Conservation (phyloP, 92 coral and sea anemone genomes). For the Muricea muricata region DNA sequence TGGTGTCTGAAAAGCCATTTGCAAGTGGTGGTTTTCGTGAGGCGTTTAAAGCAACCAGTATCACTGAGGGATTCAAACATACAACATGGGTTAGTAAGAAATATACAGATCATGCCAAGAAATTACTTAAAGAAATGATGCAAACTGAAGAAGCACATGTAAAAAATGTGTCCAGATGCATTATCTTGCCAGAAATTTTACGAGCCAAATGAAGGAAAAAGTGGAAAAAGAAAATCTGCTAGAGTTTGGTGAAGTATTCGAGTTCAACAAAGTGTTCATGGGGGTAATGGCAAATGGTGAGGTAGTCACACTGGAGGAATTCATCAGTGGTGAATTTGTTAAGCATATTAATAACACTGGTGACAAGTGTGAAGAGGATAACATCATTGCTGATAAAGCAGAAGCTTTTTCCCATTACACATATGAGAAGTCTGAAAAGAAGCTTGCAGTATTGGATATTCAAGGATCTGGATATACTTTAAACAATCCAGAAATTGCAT, state of each 20-base stretch:
- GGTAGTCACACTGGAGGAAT: slow-evolving; percentile 61
- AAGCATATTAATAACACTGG: slow-evolving; percentile 68
- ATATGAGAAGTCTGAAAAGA: slow-evolving; percentile 55
- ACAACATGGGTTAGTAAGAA: slow-evolving; percentile 69
- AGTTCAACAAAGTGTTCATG: slow-evolving; percentile 58
- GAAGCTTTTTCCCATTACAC: slow-evolving; percentile 65
- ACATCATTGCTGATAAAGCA: slow-evolving; percentile 55
- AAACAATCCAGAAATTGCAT: slow-evolving; percentile 69
- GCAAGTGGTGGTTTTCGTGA: slow-evolving; percentile 73
- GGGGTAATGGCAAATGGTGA: slow-evolving; percentile 63
- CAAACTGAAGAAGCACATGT: slow-evolving; percentile 44
- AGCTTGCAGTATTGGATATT: slow-evolving; percentile 54
- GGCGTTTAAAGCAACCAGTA: slow-evolving; percentile 72
- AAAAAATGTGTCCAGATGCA: slow-evolving; percentile 43
- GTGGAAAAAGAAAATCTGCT: slow-evolving; percentile 23
- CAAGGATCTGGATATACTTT: slow-evolving; percentile 63
- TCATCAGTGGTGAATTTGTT: slow-evolving; percentile 55
- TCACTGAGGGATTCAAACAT: slow-evolving; percentile 62
- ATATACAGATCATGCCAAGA: slow-evolving; percentile 9
- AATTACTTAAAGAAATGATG: neutral
- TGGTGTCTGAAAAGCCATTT: slow-evolving; percentile 24
- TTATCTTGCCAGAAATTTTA: slow-evolving; percentile 39
- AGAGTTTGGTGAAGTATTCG: slow-evolving; percentile 54
- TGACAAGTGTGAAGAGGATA: slow-evolving; percentile 60
- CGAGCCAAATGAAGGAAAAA: slow-evolving; percentile 23